phyloP scores from a whole-genome alignment of 2,888 invertebrate species.

The Tipula lateralis region DNA sequence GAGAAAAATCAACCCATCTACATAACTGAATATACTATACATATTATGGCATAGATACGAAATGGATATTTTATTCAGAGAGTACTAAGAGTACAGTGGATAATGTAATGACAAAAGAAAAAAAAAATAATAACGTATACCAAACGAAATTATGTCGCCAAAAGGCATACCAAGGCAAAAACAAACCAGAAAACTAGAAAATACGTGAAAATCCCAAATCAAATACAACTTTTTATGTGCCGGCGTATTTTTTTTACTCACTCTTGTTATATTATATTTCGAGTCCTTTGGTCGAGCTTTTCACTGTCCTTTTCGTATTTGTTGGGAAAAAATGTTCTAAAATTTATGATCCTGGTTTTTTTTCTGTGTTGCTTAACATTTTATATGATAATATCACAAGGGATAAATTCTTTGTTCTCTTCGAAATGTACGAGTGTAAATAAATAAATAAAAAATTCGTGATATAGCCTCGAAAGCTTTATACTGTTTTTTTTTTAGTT shows the following conservation, averaged over 20 bases:
- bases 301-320: neutral
- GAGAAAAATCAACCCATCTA: too few relatives aligned
- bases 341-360: neutral
- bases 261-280: neutral
- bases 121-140: neutral
- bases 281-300: neutral
- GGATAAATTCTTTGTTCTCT: constrained; percentile 19
- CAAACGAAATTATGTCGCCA: neutral
- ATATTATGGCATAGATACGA: too few relatives aligned
- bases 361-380: neutral
- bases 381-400: constrained; percentile 1
- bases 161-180: neutral
- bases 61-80: neutral
- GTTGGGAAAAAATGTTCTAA: neutral
- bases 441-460: neutral
- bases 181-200: neutral
- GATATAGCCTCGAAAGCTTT: neutral
- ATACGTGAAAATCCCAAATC: constrained; percentile 24
- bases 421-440: neutral
- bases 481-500: neutral
- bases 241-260: neutral
- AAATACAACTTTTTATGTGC: constrained; percentile 1
- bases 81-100: neutral
- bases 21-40: too few relatives aligned
- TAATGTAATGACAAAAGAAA: neutral